Base-by-base conservation (phyloP, 2,888 invertebrate genomes). In the Brenthis hecate region DNA sequence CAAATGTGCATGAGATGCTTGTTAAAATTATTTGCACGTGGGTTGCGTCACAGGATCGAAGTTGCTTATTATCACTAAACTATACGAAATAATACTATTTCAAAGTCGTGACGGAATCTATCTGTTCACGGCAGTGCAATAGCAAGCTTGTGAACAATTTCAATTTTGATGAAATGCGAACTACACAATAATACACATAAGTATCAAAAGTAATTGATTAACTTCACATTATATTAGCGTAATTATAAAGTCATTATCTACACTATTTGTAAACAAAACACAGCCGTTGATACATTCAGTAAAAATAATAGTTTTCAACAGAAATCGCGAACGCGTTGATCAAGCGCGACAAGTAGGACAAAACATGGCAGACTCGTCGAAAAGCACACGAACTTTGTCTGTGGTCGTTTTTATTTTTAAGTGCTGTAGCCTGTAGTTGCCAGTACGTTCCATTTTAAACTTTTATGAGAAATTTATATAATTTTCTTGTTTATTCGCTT, bases 1-100 rank as follows among this genome's bases (percentile, higher is more conserved):
- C 95, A 95, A 94, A 94, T 94, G 94, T 94, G 94, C 94, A 94
- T 93, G 94, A 91, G 91, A 91, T 91, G 82, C 87, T 91, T 81
- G 85, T 83, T 88, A 86, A 87, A 43, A 87, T 80, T 87, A 84
- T 81, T 86, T 89, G 88, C 93, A 92, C 92, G 92, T 92, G 92
- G 92, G 91, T 91, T 90, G 91, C 89, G 89, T 91, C 91, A 90
- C 85, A 83, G 79, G 83, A 82, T 78, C 78, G 77, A 82, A 77
- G 74, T 80, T 83, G 80, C 82, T 80, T 74, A 66, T 83, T 83
- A 78, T 79, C 81, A 85, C 85, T 82, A 78, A 80, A 80, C 71
- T 75, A 77, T 73, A 79, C 75, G 75, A 72, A 80, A 78, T 75
- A 77, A 71, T 81, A 80, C 76, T 76, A 82, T 81, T 79, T 73